phyloP scores from a whole-genome alignment of 2,113 vertebrate genomes.

The Anoura caudifer region DNA sequence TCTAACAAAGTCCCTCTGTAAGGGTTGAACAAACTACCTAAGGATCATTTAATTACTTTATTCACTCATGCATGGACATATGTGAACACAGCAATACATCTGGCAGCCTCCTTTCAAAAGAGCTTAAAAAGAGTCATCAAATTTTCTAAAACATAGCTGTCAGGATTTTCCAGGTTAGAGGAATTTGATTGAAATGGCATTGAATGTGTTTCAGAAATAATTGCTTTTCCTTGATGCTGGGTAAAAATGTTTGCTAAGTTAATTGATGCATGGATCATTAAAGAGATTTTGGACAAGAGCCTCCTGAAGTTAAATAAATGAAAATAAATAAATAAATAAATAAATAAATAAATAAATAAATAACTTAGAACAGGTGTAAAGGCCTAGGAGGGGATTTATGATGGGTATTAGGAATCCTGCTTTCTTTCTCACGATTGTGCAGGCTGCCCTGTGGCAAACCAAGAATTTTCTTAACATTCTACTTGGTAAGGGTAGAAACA shows the following conservation, averaged over 20 bases:
- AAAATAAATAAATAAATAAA: background rate
- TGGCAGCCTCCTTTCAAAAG: constrained; percentile 45
- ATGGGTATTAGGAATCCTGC: background rate
- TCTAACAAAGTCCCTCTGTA: constrained; percentile 55
- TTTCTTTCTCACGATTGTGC: background rate
- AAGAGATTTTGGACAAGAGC: background rate
- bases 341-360: background rate
- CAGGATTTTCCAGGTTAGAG: constrained; percentile 46
- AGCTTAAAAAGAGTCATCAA: constrained; percentile 64
- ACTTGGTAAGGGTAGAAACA: background rate
- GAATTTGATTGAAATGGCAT: constrained; percentile 49
- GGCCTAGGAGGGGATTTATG: background rate
- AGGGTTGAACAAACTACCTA: constrained; percentile 48
- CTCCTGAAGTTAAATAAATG: background rate
- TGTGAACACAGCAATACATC: constrained; percentile 65
- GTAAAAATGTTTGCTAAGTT: constrained; percentile 26
- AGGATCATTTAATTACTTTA: constrained; percentile 68
- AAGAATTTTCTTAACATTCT: background rate
- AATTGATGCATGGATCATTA: constrained; percentile 28
- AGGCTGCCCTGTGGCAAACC: background rate
- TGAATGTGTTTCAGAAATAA: constrained; percentile 45
- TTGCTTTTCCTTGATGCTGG: constrained; percentile 31
- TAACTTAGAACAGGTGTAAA: background rate
- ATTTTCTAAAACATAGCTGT: constrained; percentile 41
- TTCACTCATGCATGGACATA: constrained; percentile 54